Base-by-base conservation (phyloP, 2,113 vertebrate genomes). In the Oncorhynchus kisutch region DNA sequence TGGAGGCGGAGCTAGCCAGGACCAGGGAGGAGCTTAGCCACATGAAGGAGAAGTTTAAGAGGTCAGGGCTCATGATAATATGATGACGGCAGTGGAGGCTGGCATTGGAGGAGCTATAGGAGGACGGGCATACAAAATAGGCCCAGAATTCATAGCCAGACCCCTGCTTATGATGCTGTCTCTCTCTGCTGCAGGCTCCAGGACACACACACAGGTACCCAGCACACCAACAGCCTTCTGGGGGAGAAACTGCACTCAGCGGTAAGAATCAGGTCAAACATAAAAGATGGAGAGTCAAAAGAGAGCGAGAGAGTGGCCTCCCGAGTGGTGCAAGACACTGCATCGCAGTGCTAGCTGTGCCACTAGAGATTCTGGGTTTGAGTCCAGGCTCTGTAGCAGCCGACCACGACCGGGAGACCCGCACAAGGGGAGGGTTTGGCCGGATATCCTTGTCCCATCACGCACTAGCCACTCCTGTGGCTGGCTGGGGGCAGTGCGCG, bases 21-120 rank as follows among this genome's bases (percentile, higher is more conserved):
- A 91, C 89, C 71, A 92, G 88, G 57, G 87, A 91, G 3, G 93
- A 94, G 78, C 85, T 94, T 24, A 75, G 77, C 14, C 81, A 75
- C 3, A 71, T 92, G 39, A 93, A 92, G 62, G 92, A 92, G 16
- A 94, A 93, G 73, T 93, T 92, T 65, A 88, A 86, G 88, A 93
- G 91, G 93, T 94, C 13, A 71, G 73, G 1, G 9, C 67, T 62
- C 5, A 62, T 22, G 59, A 62, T 62, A 62, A 16, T 18, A 18
- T 18, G 51, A 18, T 54, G 12, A 54, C 51, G 16, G 51, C 4
- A 18, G 16, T 54, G 51, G 51, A 45, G 39, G 39, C 9, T 45
- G 39, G 39, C 39, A 45, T 9, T 45, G 9, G 39, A 45, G 39
- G 39, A 45, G 39, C 9, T 27, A 67, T 14, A 18, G 13, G 66